These are phyloP conservation scores for Pachyuromys duprasi DNA, from an alignment of 2,797 vertebrate genomes.

Conservation along the genomic window DNA sequence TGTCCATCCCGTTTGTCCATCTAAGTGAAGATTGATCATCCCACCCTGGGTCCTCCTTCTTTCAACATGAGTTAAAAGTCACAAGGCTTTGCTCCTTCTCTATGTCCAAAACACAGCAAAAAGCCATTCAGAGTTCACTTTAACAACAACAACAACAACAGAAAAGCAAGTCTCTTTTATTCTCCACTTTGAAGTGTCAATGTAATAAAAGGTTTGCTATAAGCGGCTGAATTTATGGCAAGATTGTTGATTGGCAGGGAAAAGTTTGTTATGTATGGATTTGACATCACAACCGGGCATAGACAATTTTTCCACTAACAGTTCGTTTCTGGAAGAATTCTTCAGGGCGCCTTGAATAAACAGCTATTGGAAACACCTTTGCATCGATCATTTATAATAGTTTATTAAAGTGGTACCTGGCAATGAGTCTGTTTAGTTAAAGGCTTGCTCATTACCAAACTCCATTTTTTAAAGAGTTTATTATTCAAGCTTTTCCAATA, in stretches of 20 bases:
- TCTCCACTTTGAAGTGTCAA: conserved; percentile 72
- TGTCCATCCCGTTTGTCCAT: no score
- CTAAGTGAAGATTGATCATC: no score
- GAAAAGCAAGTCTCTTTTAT: conserved; percentile 61
- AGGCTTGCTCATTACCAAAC: conserved; percentile 85
- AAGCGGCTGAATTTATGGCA: conserved; percentile 80
- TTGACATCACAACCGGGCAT: conserved; percentile 79
- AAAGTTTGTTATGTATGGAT: conserved; percentile 80
- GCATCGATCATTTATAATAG: conserved; percentile 88
- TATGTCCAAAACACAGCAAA: conserved; percentile 62
- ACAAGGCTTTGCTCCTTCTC: conserved; percentile 54
- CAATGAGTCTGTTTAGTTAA: conserved; percentile 84
- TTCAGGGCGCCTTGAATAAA: conserved; percentile 80
- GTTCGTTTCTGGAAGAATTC: conserved; percentile 81
- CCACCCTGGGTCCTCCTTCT: no score
- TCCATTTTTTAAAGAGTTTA: conserved; percentile 76
- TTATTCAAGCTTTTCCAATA: conserved; percentile 81
- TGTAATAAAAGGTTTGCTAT: conserved; percentile 61
- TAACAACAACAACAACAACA: background rate
- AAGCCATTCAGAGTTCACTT: conserved; percentile 69
- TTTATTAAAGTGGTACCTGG: conserved; percentile 90
- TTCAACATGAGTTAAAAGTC: conserved; percentile 62
- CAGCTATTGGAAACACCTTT: conserved; percentile 87
- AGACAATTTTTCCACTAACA: conserved; percentile 78
- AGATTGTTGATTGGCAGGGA: conserved; percentile 80